Base-by-base conservation (phyloP, 92 coral and sea anemone species). In the Zoanthus sansibaricus region DNA sequence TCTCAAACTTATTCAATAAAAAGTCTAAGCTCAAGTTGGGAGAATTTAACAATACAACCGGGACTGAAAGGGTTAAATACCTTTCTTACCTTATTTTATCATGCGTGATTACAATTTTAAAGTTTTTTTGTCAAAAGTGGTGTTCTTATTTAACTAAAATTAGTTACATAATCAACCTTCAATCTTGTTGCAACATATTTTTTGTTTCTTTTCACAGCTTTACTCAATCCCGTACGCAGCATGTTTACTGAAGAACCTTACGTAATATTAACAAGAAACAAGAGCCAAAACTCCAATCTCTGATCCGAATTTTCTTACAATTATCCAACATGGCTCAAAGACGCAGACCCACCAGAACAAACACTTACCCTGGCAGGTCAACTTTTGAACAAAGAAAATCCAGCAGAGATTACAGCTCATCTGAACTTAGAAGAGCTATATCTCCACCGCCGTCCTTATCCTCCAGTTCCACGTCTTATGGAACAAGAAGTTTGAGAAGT, bases 301-400 rank as follows among this genome's bases (percentile, higher is more conserved):
- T 12, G 33, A 20, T 45, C 15, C 13, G 42, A 54, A 6, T 30
- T 72, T 31, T 42, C 42, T 15, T 46, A 17, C 25, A 47, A 77
- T 44, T 30, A 20, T 44, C 73, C 56, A 80, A 66, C 12, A 80
- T 80, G 85, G 67, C 85, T 66, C 85, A 80, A 56, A 66, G 85
- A 47, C 66, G 66, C 72, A 80, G 85, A 64, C n/a, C 85, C 45
- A 33, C 85, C 14, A 71, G 46, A 64, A 45, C 85, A 80, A 80
- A 59, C 30, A 44, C 85, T 3, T 80, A 80, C 16, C 25, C 85
- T 7, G 66, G 75, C 20, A 66, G 85, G 11, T 71, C 59, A 30
- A 62, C 84, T 10, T 18, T 62, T 3, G 73, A 79, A 56, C 72
- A 79, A 64, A 62, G 84, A 62, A 59, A 44, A 6, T 18, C 84